Conservation (phyloP, 2,113 vertebrate genomes). For the Corydoras maculifer region DNA sequence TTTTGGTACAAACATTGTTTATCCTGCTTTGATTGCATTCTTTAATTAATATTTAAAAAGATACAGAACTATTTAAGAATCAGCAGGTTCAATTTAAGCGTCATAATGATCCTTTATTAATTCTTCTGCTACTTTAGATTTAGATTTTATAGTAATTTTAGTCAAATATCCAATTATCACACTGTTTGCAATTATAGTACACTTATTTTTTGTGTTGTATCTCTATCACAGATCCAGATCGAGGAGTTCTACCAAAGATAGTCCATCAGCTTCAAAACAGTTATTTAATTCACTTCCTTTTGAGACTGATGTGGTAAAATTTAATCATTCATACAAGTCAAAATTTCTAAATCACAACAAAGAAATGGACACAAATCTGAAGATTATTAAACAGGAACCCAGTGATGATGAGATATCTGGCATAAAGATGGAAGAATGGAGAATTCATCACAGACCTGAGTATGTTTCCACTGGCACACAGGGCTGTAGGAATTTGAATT, state of each 20-base stretch:
- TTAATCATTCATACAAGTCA: not conserved
- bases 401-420: conserved; percentile 47
- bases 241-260: conserved; percentile 85
- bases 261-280: conserved; percentile 31
- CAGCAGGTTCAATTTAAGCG: no score
- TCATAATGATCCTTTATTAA: no score
- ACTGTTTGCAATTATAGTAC: no score
- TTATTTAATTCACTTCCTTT: conserved; percentile 49
- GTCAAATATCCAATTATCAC: no score
- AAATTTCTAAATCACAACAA: not conserved
- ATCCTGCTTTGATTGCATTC: no score
- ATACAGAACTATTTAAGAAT: no score
- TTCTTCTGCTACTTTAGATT: no score
- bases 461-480: conserved; percentile 16
- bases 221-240: conserved; percentile 79
- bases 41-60: no score
- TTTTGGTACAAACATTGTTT: no score
- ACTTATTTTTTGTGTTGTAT: not conserved
- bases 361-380: conserved; percentile 38
- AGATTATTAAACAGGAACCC: conserved; percentile 77
- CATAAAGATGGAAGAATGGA: not conserved
- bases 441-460: not conserved
- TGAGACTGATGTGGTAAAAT: conserved; percentile 73
- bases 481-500: not conserved
- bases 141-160: no score